Evolutionary conservation across 2,797 vertebrate species (phyloP).

Genomic region (Tragopan temminckii): DNA sequence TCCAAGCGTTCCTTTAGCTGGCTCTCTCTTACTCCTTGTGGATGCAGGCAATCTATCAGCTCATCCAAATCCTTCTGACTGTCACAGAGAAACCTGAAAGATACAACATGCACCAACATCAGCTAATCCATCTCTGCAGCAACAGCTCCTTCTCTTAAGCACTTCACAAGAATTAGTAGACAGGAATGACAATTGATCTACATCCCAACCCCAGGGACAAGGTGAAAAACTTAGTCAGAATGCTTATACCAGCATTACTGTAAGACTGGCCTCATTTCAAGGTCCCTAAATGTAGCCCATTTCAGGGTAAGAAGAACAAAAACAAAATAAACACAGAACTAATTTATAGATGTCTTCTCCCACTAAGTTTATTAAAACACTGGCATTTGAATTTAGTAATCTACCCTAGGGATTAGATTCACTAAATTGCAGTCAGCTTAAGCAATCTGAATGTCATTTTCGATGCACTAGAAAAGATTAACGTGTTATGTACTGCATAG

Average conservation of each 20-base stretch:
- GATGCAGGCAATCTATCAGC: constrained; percentile 90
- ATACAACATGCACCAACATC: background rate
- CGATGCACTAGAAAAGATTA: background rate
- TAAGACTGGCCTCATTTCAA: background rate
- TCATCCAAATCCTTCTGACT: constrained; percentile 91
- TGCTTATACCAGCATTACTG: too few relatives aligned
- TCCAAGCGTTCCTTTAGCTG: constrained; percentile 90
- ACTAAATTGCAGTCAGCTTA: background rate
- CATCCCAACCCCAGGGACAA: background rate
- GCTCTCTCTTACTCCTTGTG: constrained; percentile 94
- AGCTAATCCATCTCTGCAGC: fast-evolving
- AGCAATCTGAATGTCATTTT: background rate
- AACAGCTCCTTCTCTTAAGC: background rate
- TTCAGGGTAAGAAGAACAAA: background rate
- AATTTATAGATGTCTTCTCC: background rate
- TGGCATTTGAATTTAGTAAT: background rate
- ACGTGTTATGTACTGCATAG: background rate
- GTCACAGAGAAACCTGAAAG: constrained; percentile 93
- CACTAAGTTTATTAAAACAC: background rate
- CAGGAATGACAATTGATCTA: background rate
- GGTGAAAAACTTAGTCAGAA: background rate
- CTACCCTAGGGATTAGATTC: background rate
- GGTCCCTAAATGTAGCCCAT: background rate
- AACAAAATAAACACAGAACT: background rate
- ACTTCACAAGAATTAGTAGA: background rate